Conservation (phyloP, 2,888 invertebrate genomes). For the Digitonthophagus gazella region DNA sequence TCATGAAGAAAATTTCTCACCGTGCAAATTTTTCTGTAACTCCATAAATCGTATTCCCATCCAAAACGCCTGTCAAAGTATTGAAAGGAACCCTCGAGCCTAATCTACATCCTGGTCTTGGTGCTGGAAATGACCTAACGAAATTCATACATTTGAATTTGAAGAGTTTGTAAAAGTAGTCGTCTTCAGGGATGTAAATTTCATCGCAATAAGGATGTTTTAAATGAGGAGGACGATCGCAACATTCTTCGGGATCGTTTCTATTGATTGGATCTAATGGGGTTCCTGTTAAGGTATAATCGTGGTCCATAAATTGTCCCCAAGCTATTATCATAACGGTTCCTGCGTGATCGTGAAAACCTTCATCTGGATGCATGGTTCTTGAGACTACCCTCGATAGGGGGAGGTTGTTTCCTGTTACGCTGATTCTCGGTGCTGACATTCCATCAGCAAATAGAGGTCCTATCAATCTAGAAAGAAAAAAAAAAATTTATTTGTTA, state of each 20-base stretch:
- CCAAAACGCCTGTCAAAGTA: slow-evolving; percentile 80
- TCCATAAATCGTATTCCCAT: slow-evolving; percentile 89
- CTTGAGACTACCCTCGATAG: slow-evolving; percentile 82
- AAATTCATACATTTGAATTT: slow-evolving; percentile 87
- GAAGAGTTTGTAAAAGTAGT: slow-evolving; percentile 85
- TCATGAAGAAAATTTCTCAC: slow-evolving; percentile 48
- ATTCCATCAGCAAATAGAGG: slow-evolving; percentile 85
- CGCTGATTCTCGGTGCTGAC: slow-evolving; percentile 76
- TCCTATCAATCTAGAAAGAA: slow-evolving; percentile 61
- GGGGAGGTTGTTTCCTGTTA: slow-evolving; percentile 75
- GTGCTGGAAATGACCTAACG: slow-evolving; percentile 84
- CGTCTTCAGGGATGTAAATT: slow-evolving; percentile 83
- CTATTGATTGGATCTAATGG: slow-evolving; percentile 85
- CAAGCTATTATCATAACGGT: slow-evolving; percentile 92
- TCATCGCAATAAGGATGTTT: slow-evolving; percentile 92
- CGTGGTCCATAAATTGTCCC: slow-evolving; percentile 96
- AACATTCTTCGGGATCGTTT: slow-evolving; percentile 90
- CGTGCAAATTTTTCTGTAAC: slow-evolving; percentile 78
- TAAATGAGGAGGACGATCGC: slow-evolving; percentile 74
- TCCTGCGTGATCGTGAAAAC: slow-evolving; percentile 90
- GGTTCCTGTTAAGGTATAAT: slow-evolving; percentile 84
- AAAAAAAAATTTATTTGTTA: no score
- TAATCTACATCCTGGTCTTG: slow-evolving; percentile 82
- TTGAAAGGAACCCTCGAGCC: slow-evolving; percentile 84
- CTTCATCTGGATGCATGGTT: slow-evolving; percentile 90